Evolutionary conservation across 1,140 invertebrate species (phyloP).

Genomic region (Andricus grossulariae): DNA sequence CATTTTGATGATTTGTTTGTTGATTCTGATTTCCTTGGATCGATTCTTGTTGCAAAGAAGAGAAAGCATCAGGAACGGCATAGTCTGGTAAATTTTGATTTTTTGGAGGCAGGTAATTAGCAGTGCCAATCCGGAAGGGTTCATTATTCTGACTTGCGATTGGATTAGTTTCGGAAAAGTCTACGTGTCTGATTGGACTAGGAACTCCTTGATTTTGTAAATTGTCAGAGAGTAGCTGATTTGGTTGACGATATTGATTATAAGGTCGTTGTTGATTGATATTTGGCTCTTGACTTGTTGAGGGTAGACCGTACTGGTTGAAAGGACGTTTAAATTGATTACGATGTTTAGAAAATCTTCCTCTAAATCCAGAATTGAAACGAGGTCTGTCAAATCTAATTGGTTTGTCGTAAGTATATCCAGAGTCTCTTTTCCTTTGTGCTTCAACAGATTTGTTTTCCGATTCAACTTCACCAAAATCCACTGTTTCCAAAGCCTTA

Average conservation of each 20-base stretch:
- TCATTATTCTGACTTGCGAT: conserved; percentile 70
- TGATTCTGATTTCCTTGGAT: neutral
- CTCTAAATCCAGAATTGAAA: conserved; percentile 43
- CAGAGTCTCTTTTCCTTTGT: conserved; percentile 65
- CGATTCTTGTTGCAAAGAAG: conserved; percentile 20
- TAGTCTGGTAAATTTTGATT: conserved; percentile 67
- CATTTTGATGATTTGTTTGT: conserved; percentile 45
- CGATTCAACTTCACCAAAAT: conserved; percentile 36
- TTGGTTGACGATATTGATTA: conserved; percentile 48
- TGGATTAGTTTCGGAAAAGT: conserved; percentile 61
- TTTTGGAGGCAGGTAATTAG: conserved; percentile 70
- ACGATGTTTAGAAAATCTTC: conserved; percentile 51
- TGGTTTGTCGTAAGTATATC: conserved; percentile 61
- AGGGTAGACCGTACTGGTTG: conserved; percentile 64
- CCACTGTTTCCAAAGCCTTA: conserved; percentile 14
- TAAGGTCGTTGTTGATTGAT: conserved; percentile 41
- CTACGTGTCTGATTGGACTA: conserved; percentile 56
- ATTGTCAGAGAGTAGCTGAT: conserved; percentile 33
- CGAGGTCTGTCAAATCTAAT: conserved; percentile 37
- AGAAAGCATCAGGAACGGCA: conserved; percentile 49
- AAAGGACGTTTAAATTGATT: conserved; percentile 63
- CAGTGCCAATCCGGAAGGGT: conserved; percentile 65
- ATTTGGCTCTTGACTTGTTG: conserved; percentile 43
- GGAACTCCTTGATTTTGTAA: conserved; percentile 54
- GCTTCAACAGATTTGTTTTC: conserved; percentile 44